Conservation (phyloP, 2,113 vertebrate species). For the Beaufortia kweichowensis region DNA sequence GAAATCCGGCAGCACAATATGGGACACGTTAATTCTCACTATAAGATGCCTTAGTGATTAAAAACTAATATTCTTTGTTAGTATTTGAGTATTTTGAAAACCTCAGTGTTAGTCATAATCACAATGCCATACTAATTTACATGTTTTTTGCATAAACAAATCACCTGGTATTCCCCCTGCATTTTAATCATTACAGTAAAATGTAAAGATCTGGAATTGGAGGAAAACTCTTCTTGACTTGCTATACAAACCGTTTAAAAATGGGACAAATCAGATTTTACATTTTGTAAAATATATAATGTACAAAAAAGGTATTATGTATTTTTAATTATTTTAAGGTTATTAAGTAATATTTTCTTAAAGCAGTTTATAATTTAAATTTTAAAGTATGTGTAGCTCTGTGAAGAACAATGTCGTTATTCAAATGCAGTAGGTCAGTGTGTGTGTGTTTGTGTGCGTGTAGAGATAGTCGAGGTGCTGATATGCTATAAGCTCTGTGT, state of each 20-base stretch:
- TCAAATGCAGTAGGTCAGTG: conserved; percentile 31
- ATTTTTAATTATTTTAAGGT: neutral
- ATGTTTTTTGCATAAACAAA: conserved; percentile 37
- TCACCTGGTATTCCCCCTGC: conserved; percentile 36
- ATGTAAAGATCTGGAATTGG: conserved; percentile 24
- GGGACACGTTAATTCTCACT: too few species aligned
- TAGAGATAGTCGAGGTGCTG: conserved; percentile 40
- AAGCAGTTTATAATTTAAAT: neutral
- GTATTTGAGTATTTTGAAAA: conserved; percentile 29
- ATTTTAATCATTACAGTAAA: conserved; percentile 37
- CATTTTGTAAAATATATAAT: neutral
- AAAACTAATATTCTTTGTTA: conserved; percentile 30
- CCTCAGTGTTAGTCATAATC: conserved; percentile 46
- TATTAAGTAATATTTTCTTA: neutral
- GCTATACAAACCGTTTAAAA: neutral
- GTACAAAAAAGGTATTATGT: neutral
- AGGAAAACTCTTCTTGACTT: neutral
- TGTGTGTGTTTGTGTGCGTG: conserved; percentile 27
- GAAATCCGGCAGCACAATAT: too few species aligned
- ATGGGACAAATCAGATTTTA: neutral
- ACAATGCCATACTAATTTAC: conserved; percentile 21
- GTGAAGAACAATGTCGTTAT: conserved; percentile 24
- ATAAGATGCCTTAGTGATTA: too few species aligned
- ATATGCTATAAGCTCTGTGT: conserved; percentile 33
- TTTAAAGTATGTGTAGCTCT: neutral